Evolutionary conservation across 1,140 invertebrate genomes (phyloP), one percentile per base, ranked within the genome.

Genomic region (Fopius arisanus): DNA sequence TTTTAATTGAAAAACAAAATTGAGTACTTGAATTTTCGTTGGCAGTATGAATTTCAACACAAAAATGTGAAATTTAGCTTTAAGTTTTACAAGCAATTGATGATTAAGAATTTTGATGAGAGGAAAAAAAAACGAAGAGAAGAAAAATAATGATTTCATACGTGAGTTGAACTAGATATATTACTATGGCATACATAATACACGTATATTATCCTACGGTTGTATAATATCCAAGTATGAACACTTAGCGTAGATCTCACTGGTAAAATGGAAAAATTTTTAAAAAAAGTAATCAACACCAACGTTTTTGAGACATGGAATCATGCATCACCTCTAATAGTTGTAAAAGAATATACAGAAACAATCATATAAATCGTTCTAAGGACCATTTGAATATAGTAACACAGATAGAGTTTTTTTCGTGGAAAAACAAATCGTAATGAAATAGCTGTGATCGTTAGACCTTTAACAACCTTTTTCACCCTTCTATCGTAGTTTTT

Each of bases 361-460:
- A 62, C 54, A 62, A 62, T 29, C 54, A 62, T 14, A 51, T 5
- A 12, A 2, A 48, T 48, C 43, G 9, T 48, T 48, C n/a, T 48
- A 48, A 48, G 43, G 43, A 48, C 43, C 43, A 48, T 48, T 48
- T 48, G 43, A 48, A 48, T 4, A 48, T 48, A 48, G 43, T 4
- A 62, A 51, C 9, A 51, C 16, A 54, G 16, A 62, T 62, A 59
- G 4, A 19, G 51, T 59, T 59, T 3, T 28, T 28, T 28, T 62
- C 3, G 23, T 62, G 28, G n/a, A 28, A 62, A 3, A 62, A 28
- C n/a, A 62, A 62, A 62, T 28, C 21, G 28, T 28, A 54, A 54
- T 21, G 28, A 62, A 26, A 62, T 62, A 62, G 54, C 54, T 62
- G 54, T 62, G 54, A 62, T 62, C 28, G 54, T 62, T 62, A 62